These are phyloP conservation scores for Lycocerus yunnanus DNA, from an alignment of 2,888 invertebrate genomes.

Conservation along the genomic window DNA sequence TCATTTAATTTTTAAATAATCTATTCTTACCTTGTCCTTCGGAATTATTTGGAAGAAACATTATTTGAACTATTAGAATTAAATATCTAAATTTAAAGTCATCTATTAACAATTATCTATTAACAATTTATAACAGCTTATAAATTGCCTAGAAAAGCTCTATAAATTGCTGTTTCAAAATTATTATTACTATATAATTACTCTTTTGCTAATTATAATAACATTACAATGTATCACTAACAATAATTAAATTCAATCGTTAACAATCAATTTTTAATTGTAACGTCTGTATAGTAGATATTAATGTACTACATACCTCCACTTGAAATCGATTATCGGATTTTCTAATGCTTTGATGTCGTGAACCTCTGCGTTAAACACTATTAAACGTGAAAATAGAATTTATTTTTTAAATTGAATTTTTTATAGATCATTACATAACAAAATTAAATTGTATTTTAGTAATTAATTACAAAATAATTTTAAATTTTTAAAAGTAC, in stretches of 20 bases:
- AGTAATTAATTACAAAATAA: not conserved
- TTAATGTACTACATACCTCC: not conserved
- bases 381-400: not conserved
- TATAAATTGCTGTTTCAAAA: not conserved
- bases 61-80: not conserved
- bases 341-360: not conserved
- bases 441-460: not conserved
- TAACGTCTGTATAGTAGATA: not conserved
- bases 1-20: not conserved
- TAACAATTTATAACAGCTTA: not conserved
- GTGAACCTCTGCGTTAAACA: not conserved
- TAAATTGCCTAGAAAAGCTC: not conserved
- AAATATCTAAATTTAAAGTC: not conserved
- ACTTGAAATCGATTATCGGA: not conserved
- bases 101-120: not conserved
- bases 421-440: not conserved
- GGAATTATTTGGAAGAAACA: not conserved
- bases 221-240: not conserved
- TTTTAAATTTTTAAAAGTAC: not conserved
- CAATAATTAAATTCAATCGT: not conserved
- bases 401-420: not conserved
- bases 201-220: not conserved
- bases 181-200: not conserved
- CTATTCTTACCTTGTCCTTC: slow-evolving; percentile 3
- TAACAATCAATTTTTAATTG: not conserved